Percentiles rank a stretch among this genome's conserved stretches.
Evolutionary conservation across 2,797 vertebrate genomes (phyloP).

Genomic region (Luscinia megarhynchos): DNA sequence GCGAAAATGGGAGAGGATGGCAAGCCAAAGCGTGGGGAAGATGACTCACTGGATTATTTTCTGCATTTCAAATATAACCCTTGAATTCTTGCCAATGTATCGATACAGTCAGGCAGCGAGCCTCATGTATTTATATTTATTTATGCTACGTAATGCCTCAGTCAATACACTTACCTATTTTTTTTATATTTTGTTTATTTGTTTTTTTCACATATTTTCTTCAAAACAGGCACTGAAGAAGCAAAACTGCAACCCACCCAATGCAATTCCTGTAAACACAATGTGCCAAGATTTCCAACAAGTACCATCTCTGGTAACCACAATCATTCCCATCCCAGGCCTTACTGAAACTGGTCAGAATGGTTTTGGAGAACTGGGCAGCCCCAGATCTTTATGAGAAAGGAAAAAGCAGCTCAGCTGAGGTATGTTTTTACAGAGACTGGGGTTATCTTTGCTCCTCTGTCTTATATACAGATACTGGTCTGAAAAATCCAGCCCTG

Average conservation of each 20-base stretch:
- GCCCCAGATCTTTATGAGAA: conserved; percentile 42
- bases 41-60: conserved; percentile 59
- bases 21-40: conserved; percentile 40
- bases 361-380: conserved; percentile 57
- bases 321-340: conserved; percentile 20
- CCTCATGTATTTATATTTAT: conserved; percentile 14
- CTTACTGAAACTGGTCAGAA: conserved; percentile 1
- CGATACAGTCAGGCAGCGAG: conserved; percentile 25
- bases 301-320: background rate
- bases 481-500: background rate
- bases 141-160: background rate
- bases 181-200: background rate
- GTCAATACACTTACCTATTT: background rate
- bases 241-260: background rate
- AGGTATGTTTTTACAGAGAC: conserved; percentile 63
- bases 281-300: background rate
- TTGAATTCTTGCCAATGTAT: conserved; percentile 31
- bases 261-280: background rate
- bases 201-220: background rate
- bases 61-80: conserved; percentile 42
- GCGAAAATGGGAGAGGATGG: background rate
- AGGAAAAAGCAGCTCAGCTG: background rate
- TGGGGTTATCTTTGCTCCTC: conserved; percentile 52
- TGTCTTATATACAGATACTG: background rate
- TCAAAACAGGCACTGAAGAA: background rate